Base-by-base conservation (phyloP, 2,797 vertebrate genomes). In the Sebastes ruberrimus region DNA sequence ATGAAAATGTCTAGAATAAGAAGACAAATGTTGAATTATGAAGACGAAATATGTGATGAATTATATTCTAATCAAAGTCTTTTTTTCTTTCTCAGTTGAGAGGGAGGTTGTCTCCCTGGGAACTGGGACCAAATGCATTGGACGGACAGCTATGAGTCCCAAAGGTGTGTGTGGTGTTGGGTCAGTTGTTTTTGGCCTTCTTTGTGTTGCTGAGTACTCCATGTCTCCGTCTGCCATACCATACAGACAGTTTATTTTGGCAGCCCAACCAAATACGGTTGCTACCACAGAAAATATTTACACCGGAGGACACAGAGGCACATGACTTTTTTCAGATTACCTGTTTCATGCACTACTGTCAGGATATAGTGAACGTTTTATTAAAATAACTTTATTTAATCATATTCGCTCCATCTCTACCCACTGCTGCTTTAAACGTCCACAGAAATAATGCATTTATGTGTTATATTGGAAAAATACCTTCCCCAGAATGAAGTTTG, bases 51-150 rank as follows among this genome's bases (percentile, higher is more conserved):
- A 11, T 63, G 8, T 62, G 16, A 35, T 59, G 0, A 28, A 20
- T 42, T 3, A 20, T 5, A 16, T 65, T 70, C 1, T 60, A n/a
- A 75, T 49, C 3, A 3, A 13, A 10, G n/a, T 18, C 7, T 27
- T 16, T 71, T 13, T 68, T 28, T 61, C 27, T 60, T 38, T 33
- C 49, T 16, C 92, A 96, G 97, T 92, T 76, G 88, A 79, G 3
- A 97, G 94, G 79, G 95, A 97, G 92, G 96, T 99, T 22, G 96
- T 99, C 90, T 97, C 98, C 30, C 63, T 99, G 94, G 98, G 98
- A 91, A 99, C 97, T 2, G 98, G 98, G 76, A 98, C 98, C 25
- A 99, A 99, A 89, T 99, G 98, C 84, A 96, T 99, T 59, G 98
- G 98, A 49, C 95, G 88, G 66, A 93, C 92, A 53, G 94, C 96